Base-by-base conservation (phyloP, 2,113 vertebrate species). In the Sula dactylatra region DNA sequence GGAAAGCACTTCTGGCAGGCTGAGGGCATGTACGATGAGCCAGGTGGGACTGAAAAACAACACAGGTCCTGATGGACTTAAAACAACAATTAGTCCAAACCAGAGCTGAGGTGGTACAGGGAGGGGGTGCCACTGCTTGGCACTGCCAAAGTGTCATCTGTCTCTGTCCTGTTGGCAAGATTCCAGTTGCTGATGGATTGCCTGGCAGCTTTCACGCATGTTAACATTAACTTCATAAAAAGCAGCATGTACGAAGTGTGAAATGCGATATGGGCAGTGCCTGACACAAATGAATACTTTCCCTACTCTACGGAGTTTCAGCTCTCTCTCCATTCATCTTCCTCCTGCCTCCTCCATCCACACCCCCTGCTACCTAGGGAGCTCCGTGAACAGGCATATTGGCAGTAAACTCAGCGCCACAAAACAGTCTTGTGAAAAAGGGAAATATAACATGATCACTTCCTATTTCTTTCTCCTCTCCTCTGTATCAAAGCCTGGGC, bases 11-110 rank as follows among this genome's bases (percentile, higher is more conserved):
- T 38, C 69, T 87, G 94, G 86, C 81, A 87, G 86, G 61, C 3
- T 21, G 47, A 49, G 65, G 64, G 52, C 47, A 66, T 0, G 2
- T 32, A 40, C 0, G 9, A 38, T 2, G 26, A 84, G 77, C n/a
- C 59, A 90, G 86, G 20, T 1, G 2, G 76, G 76, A 58, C 34
- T 22, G 42, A 40, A 32, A 56, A 71, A 9, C 24, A 7, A 1
- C 4, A 2, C 0, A 0, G 10, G 40, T 62, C 44, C 0, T 1
- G 47, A 9, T 32, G 69, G 80, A 11, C 34, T 42, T 0, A 1
- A n/a, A 86, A 67, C 12, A 9, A 3, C 1, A 3, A 19, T 31
- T 42, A 26, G 64, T 62, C 0, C 0, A 4, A 64, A 31, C 0
- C 56, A 27, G 79, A 70, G 80, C 7, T 1, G 49, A 77, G 42